phyloP scores from a whole-genome alignment of 2,888 invertebrate species.

The Amitus sp. region DNA sequence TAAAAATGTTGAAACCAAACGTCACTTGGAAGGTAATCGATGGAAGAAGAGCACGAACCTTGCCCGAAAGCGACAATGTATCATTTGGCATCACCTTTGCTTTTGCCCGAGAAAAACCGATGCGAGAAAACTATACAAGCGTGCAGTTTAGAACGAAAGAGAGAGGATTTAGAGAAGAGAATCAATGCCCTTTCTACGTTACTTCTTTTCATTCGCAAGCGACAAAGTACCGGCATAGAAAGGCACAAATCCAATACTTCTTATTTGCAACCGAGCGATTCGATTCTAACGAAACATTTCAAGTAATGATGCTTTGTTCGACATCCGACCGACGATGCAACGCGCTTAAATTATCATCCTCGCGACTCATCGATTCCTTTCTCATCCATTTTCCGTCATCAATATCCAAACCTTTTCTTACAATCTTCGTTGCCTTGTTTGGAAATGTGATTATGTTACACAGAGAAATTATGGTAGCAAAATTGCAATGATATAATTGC shows the following conservation, averaged over 20 bases:
- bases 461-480: too few relatives aligned
- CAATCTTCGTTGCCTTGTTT: too few relatives aligned
- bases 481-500: too few relatives aligned
- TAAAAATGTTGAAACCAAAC: not conserved
- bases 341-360: not conserved
- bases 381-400: not conserved
- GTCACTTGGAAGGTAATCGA: not conserved
- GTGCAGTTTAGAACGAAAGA: not conserved
- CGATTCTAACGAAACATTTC: not conserved
- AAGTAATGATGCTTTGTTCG: conserved; percentile 5
- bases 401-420: too few relatives aligned
- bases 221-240: not conserved
- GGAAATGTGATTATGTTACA: too few relatives aligned
- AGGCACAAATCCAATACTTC: not conserved
- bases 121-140: not conserved
- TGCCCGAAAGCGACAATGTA: not conserved
- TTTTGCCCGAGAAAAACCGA: too few relatives aligned
- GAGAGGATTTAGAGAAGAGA: conserved; percentile 8
- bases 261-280: not conserved
- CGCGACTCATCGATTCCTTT: not conserved
- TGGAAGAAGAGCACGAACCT: not conserved
- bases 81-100: conserved; percentile 3
- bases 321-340: not conserved
- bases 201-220: conserved; percentile 2
- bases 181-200: conserved; percentile 8